Conservation (phyloP, 2,888 invertebrate genomes). For the Melitaea athalia region DNA sequence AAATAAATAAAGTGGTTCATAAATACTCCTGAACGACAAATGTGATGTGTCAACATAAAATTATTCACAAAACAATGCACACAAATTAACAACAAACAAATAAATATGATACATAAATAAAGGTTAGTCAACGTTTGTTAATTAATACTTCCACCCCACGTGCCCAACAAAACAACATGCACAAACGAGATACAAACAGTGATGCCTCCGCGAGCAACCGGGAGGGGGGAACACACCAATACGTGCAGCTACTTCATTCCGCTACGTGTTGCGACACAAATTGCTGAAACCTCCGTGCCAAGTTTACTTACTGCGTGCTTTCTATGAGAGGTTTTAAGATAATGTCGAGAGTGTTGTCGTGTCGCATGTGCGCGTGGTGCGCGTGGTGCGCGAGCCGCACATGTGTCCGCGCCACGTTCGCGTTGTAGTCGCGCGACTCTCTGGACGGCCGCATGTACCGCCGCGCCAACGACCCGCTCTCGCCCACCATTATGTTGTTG, state of each 20-base stretch:
- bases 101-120: constrained; percentile 32
- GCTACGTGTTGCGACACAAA: constrained; percentile 70
- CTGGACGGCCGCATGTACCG: constrained; percentile 71
- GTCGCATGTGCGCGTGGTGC: constrained; percentile 58
- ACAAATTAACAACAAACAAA: constrained; percentile 33
- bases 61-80: constrained; percentile 46
- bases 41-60: constrained; percentile 23
- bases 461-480: constrained; percentile 77
- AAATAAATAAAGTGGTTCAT: not conserved
- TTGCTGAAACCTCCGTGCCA: constrained; percentile 51
- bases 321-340: constrained; percentile 82
- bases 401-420: constrained; percentile 74
- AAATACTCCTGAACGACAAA: no score
- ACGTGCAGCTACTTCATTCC: constrained; percentile 76
- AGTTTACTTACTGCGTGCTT: constrained; percentile 82
- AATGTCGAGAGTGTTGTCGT: constrained; percentile 82
- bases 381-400: constrained; percentile 59
- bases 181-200: constrained; percentile 47
- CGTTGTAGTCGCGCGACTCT: constrained; percentile 67
- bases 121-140: constrained; percentile 62
- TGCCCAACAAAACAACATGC: constrained; percentile 58
- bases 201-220: constrained; percentile 48
- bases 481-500: constrained; percentile 81
- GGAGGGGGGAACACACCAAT: constrained; percentile 64
- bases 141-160: constrained; percentile 54